Conservation (phyloP, 2,797 vertebrate species). For the Schizothorax lantsangensis region DNA sequence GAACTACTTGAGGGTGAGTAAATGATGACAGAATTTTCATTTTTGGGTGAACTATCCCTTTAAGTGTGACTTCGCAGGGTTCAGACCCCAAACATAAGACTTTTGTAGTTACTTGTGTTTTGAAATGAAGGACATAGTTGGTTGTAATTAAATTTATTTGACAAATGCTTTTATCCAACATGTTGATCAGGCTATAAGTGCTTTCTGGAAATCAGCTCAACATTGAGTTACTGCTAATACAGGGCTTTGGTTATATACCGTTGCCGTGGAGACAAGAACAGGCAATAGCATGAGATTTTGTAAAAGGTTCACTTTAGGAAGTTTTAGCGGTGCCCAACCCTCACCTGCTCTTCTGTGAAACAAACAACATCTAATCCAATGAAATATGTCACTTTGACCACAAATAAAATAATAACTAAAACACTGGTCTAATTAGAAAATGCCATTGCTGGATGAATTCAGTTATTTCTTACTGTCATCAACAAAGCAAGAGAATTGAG, state of each 20-base stretch:
- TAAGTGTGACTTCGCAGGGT: too few species aligned
- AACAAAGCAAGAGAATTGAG: neutral
- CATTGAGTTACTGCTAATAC: neutral
- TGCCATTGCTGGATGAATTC: too few species aligned
- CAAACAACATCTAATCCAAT: neutral
- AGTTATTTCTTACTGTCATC: neutral
- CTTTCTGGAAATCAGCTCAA: neutral
- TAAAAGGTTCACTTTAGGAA: neutral
- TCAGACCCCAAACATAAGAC: neutral
- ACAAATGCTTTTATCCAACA: neutral
- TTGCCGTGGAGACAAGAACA: conserved; percentile 10
- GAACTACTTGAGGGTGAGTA: too few species aligned
- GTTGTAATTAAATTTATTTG: neutral
- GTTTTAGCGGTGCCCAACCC: neutral
- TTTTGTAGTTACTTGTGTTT: neutral
- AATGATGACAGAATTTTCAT: too few species aligned
- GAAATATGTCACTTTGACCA: conserved; percentile 10
- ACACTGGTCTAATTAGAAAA: neutral
- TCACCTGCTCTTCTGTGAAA: conserved; percentile 4
- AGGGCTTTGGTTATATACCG: neutral
- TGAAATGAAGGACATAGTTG: neutral
- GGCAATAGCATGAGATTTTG: neutral
- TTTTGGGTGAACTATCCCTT: too few species aligned
- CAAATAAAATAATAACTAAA: neutral
- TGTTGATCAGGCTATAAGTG: neutral